Base-by-base conservation (phyloP, 1,140 invertebrate species). In the Ceratina japonica region DNA sequence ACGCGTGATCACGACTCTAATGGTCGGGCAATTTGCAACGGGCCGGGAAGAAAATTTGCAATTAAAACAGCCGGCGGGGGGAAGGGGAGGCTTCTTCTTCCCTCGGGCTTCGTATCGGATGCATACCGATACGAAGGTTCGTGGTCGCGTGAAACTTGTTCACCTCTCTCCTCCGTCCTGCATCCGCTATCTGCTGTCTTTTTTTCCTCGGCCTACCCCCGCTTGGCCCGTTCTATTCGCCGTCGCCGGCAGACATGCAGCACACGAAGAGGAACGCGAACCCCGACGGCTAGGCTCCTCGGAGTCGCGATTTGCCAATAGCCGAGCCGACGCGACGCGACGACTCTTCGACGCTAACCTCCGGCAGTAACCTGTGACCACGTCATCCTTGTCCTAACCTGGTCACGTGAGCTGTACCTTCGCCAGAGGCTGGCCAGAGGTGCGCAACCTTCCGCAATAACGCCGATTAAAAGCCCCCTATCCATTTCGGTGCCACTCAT, bases 111-210 rank as follows among this genome's bases (percentile, higher is more conserved):
- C 37, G 8, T 18, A 44, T 27, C 73, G 80, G 77, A 84, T 84
- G 88, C 86, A 88, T 86, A 86, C 87, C 87, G 81, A 86, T 87
- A 85, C 85, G 84, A 86, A 87, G 88, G 82, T 84, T 88, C 82
- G 80, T 82, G 86, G 87, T 87, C 86, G 86, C 87, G 87, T 89
- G 87, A 89, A 89, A 89, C 87, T 89, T 88, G 85, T 85, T 87
- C 87, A 27, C 83, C 82, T 81, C 81, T 79, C 72, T 75, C 75
- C 65, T 74, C 61, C 78, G 0, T 27, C 71, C 12, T n/a, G 54
- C 15, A 10, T 44, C 37, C 54, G 13, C 24, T 58, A 31, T 63
- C 62, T 27, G 27, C 16, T 66, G 37, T 8, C 37, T 59, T 64
- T 51, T 56, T 51, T 49, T 18, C 63, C 37, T 8, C n/a, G 15